phyloP scores from a whole-genome alignment of 2,888 invertebrate species.

The Meandrusa payeni region DNA sequence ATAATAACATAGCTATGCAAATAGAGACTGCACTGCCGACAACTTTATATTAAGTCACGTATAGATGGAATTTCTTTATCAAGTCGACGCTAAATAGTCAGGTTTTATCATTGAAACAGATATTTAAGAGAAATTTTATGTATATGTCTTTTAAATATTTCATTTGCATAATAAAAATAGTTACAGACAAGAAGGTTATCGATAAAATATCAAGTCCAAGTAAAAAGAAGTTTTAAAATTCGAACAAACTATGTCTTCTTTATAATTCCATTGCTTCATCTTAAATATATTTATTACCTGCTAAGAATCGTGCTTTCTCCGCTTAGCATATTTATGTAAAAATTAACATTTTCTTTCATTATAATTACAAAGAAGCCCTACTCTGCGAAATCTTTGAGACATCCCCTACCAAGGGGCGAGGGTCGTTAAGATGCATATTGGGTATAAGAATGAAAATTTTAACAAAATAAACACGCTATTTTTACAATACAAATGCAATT shows the following conservation, averaged over 20 bases:
- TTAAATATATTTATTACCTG: neutral
- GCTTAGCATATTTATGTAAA: conserved; percentile 33
- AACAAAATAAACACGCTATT: conserved; percentile 8
- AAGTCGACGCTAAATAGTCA: conserved; percentile 11
- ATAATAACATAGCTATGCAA: neutral
- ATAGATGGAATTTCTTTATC: conserved; percentile 20
- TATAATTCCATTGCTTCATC: no score
- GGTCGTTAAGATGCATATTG: conserved; percentile 44
- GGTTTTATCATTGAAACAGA: conserved; percentile 15
- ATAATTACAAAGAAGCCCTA: conserved; percentile 45
- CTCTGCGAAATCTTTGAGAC: conserved; percentile 37
- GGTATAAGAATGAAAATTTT: conserved; percentile 26
- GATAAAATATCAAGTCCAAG: conserved; percentile 11
- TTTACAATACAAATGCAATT: neutral
- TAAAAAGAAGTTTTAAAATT: neutral
- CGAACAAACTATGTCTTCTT: neutral
- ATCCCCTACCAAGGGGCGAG: conserved; percentile 34
- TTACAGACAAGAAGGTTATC: neutral
- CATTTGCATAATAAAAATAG: conserved; percentile 17
- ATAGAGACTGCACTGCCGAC: conserved; percentile 1
- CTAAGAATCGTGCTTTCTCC: conserved; percentile 12
- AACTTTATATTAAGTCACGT: conserved; percentile 14
- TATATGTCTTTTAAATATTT: conserved; percentile 11
- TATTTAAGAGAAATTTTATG: conserved; percentile 13
- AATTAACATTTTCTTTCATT: conserved; percentile 50